These are phyloP conservation scores for Belgica antarctica DNA, from an alignment of 2,888 invertebrate genomes.

Conservation along the genomic window DNA sequence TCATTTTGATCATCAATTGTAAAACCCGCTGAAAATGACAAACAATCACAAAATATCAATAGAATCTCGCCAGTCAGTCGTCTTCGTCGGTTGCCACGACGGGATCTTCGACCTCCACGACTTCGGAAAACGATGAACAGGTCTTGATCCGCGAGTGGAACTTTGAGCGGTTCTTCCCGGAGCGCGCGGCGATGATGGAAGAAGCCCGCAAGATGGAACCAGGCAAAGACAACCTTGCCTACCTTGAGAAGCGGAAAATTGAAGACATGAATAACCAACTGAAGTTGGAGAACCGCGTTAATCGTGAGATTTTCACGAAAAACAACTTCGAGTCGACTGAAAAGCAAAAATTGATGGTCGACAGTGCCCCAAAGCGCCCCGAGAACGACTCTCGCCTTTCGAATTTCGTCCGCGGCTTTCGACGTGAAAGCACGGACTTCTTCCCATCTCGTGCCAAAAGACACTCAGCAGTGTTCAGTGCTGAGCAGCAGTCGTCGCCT, in stretches of 20 bases:
- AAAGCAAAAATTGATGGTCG: slow-evolving; percentile 45
- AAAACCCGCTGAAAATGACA: slow-evolving; percentile 13
- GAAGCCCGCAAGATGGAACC: slow-evolving; percentile 36
- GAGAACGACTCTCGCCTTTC: slow-evolving; percentile 71
- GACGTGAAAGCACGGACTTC: slow-evolving; percentile 81
- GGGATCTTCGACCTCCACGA: slow-evolving; percentile 45
- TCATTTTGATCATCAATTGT: slow-evolving; percentile 20
- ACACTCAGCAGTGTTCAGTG: slow-evolving; percentile 69
- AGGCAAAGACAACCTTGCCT: slow-evolving; percentile 47
- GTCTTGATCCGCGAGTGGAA: slow-evolving; percentile 83
- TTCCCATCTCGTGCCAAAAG: slow-evolving; percentile 73
- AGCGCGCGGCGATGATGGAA: slow-evolving; percentile 56
- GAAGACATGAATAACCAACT: slow-evolving; percentile 47
- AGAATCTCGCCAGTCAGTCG: slow-evolving; percentile 42
- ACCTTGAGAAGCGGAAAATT: slow-evolving; percentile 42
- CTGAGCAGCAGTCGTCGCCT: slow-evolving; percentile 45
- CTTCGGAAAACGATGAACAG: slow-evolving; percentile 70
- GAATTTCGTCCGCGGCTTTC: slow-evolving; percentile 73
- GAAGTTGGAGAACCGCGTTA: slow-evolving; percentile 46
- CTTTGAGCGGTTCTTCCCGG: slow-evolving; percentile 79
- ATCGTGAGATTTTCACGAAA: slow-evolving; percentile 46
- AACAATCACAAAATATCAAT: slow-evolving; percentile 44
- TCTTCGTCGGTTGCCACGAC: slow-evolving; percentile 48
- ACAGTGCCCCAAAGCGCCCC: slow-evolving; percentile 55
- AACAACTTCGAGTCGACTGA: slow-evolving; percentile 45